Evolutionary conservation across 2,888 invertebrate genomes (phyloP).

Genomic region (Pseudococcus longispinus): DNA sequence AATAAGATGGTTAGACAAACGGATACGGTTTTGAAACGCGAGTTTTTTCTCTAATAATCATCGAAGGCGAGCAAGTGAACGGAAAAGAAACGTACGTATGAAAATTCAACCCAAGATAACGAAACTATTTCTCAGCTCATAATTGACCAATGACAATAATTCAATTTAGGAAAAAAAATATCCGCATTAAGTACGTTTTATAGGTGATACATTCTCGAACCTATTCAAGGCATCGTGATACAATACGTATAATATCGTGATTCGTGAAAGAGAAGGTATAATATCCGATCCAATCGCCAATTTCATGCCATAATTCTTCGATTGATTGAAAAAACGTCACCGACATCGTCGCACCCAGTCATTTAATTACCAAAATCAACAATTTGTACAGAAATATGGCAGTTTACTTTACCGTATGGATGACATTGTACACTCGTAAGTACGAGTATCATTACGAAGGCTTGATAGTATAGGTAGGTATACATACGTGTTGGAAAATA

Average conservation of each 20-base stretch:
- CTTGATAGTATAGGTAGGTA: not conserved
- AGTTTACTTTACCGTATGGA: not conserved
- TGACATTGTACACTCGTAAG: not conserved
- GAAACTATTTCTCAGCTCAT: not conserved
- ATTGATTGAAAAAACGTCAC: not conserved
- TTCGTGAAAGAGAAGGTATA: not conserved
- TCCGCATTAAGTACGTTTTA: not conserved
- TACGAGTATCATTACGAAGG: not conserved
- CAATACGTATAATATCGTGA: not conserved
- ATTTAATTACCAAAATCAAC: not conserved
- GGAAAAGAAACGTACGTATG: not conserved
- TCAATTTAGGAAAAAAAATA: not conserved
- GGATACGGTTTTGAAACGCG: constrained; percentile 17
- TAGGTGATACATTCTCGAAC: not conserved
- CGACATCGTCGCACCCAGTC: not conserved
- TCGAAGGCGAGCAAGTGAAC: not conserved
- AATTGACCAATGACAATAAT: not conserved
- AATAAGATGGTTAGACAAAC: constrained; percentile 10
- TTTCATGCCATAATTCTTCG: not conserved
- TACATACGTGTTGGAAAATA: not conserved
- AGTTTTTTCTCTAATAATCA: not conserved
- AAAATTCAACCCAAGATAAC: not conserved
- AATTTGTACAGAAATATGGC: not conserved
- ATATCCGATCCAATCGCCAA: not conserved
- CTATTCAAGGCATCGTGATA: not conserved